Base-by-base conservation (phyloP, 2,797 vertebrate genomes). In the Cetoscarus ocellatus region DNA sequence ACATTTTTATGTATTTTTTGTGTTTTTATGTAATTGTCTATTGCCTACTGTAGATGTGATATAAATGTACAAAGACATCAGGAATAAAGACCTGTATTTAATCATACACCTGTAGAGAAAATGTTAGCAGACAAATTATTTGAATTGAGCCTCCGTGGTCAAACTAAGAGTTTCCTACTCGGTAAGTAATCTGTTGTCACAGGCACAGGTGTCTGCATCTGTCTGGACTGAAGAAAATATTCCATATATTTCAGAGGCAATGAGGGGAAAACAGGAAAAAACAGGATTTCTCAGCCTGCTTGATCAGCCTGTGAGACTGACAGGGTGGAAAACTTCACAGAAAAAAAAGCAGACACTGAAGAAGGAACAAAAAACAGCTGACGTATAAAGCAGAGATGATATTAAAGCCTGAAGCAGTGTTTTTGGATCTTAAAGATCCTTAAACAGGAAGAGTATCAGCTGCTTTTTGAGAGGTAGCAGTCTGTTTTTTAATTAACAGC, bases 401-500 rank as follows among this genome's bases (percentile, higher is more conserved):
- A 61, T 11, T 63, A 47, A 77, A 60, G 78, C 78, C 70, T 79
- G 9, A 47, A 76, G 80, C 61, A 45, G 65, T n/a, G 59, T 8
- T 0, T 57, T 70, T 47, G 67, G 67, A 48, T 57, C 43, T 75
- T 83, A 67, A 51, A 58, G 53, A 39, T 39, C 69, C 61, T 60
- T 57, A 48, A 67, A 71, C 60, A 79, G 55, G 47, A 55, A 53
- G 59, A 76, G 50, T 55, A 74, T 81, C 73, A 73, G 77, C 75
- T 66, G 72, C 65, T 61, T 75, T 79, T 47, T 73, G 73, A 82
- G 70, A 84, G 39, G 61, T 78, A 54, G 61, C 85, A 50, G 48
- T 51, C 61, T 77, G 75, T 80, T 88, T 83, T 27, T 90, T 91
- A 90, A 88, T 90, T 91, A 91, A 85, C 51, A 50, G 80, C 85